These are phyloP conservation scores for Jaculus jaculus DNA, from an alignment of 2,113 vertebrate species.

Conservation along the genomic window DNA sequence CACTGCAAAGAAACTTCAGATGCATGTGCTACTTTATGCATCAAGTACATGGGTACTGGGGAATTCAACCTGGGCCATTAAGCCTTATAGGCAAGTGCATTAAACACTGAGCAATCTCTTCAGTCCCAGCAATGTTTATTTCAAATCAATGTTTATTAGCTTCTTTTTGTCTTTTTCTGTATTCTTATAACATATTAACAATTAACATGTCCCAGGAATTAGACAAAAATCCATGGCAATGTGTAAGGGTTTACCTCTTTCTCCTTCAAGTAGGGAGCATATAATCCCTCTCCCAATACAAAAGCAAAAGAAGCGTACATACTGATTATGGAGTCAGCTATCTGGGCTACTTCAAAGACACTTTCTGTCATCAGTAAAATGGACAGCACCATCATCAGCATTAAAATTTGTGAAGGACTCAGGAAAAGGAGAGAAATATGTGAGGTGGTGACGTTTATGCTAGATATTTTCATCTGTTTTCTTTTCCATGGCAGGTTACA, in stretches of 20 bases:
- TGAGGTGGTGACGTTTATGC: not conserved
- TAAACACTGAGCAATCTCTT: no score
- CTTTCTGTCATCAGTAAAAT: not conserved
- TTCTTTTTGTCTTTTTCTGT: not conserved
- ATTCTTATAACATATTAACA: not conserved
- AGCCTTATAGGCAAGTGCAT: no score
- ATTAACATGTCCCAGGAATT: not conserved
- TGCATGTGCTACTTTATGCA: no score
- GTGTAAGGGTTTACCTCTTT: not conserved
- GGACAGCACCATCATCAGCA: not conserved
- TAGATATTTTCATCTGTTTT: not conserved
- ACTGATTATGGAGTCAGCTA: not conserved
- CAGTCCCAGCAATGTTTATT: not conserved
- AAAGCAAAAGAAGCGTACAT: not conserved
- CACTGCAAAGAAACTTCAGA: no score
- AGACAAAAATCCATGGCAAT: not conserved
- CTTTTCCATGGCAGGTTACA: not conserved
- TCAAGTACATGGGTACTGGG: no score
- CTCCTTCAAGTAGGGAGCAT: not conserved
- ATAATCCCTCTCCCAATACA: not conserved
- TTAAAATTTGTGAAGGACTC: not conserved
- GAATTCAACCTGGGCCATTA: no score
- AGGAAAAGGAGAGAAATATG: not conserved
- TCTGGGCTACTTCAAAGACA: not conserved
- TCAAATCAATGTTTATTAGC: not conserved